Conservation (phyloP, 2,113 vertebrate species). For the Onychostruthus taczanowskii region DNA sequence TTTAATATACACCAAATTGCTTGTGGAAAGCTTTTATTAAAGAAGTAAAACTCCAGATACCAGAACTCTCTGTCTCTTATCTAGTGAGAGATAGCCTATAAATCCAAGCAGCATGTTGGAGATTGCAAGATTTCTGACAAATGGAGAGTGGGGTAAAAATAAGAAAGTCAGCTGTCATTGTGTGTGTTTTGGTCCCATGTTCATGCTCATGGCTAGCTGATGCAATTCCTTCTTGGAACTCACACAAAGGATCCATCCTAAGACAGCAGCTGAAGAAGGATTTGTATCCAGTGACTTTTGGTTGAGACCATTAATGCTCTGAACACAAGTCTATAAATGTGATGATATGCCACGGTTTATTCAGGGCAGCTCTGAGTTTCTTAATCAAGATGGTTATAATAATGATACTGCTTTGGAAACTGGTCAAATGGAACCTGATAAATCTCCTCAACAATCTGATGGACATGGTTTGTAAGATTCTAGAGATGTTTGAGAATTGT, state of each 20-base stretch:
- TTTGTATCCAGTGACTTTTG: neutral
- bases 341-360: neutral
- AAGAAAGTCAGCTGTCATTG: neutral
- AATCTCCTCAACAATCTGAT: neutral
- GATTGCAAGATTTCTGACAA: neutral
- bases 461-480: neutral
- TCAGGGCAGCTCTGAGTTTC: neutral
- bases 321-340: neutral
- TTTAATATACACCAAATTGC: neutral
- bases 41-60: neutral
- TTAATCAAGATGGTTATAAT: neutral
- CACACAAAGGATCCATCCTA: neutral
- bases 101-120: neutral
- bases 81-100: neutral
- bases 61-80: neutral
- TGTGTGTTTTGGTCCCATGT: neutral
- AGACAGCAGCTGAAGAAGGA: neutral
- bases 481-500: neutral
- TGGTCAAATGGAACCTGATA: neutral
- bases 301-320: neutral
- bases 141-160: neutral
- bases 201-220: neutral
- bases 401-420: neutral
- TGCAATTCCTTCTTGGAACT: neutral
- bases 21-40: neutral